A percentile compares a stretch with the other conserved stretches of the same genome.
phyloP scores from a whole-genome alignment of 2,888 invertebrate genomes.

The Parasteatoda lunata region DNA sequence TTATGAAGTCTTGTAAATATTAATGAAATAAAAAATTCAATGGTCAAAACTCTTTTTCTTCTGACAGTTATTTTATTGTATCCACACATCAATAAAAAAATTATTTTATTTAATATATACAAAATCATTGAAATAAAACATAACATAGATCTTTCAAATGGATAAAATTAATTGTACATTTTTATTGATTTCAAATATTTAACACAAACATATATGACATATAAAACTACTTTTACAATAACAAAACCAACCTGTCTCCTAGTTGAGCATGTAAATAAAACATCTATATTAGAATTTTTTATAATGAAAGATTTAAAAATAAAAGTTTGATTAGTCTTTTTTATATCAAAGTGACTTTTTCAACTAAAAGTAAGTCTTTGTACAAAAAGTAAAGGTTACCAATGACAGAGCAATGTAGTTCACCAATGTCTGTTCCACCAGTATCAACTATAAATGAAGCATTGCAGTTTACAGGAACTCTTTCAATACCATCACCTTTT shows the following conservation, averaged over 20 bases:
- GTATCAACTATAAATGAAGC: constrained; percentile 92
- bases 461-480: constrained; percentile 88
- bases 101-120: too few species aligned
- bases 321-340: neutral
- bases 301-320: neutral
- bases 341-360: neutral
- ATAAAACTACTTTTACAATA: neutral
- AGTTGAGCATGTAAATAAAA: constrained; percentile 19
- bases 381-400: constrained; percentile 51
- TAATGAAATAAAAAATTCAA: too few species aligned
- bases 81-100: too few species aligned
- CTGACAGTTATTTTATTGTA: too few species aligned
- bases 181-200: neutral
- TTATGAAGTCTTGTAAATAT: too few species aligned
- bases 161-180: neutral
- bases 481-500: constrained; percentile 86
- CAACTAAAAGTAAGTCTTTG: neutral
- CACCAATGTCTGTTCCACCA: constrained; percentile 76
- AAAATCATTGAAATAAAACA: neutral
- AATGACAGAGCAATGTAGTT: constrained; percentile 73
- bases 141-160: neutral
- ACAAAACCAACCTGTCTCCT: constrained; percentile 34
- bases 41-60: too few species aligned
- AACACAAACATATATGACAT: neutral
- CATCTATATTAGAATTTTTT: neutral